Evolutionary conservation across 1,140 invertebrate species (phyloP).

Genomic region (Calephelis nemesis): DNA sequence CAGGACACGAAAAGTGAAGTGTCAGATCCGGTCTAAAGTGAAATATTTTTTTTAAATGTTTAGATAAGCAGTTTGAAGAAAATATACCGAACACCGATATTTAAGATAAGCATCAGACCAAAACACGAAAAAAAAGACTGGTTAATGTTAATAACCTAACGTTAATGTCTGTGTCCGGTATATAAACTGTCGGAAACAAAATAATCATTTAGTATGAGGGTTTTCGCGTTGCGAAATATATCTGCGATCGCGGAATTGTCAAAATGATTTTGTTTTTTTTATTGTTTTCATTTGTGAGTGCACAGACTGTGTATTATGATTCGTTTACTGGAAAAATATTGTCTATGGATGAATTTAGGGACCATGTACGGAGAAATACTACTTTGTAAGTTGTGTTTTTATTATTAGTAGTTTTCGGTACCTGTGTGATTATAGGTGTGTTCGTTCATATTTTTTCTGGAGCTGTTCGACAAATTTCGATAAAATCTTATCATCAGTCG

Average conservation of each 20-base stretch:
- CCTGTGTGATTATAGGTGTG: not conserved
- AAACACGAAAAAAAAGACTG: not conserved
- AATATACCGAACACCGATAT: not conserved
- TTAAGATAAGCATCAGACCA: not conserved
- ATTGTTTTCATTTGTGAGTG: constrained; percentile 3
- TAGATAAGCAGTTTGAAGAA: too few relatives aligned
- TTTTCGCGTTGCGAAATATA: not conserved
- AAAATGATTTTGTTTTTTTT: constrained; percentile 12
- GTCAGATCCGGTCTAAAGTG: too few relatives aligned
- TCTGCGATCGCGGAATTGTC: too few relatives aligned
- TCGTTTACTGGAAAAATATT: constrained; percentile 35
- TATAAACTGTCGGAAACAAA: not conserved
- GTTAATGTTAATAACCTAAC: not conserved
- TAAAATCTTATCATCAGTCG: too few relatives aligned
- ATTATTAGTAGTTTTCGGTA: constrained; percentile 1
- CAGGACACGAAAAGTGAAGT: too few relatives aligned
- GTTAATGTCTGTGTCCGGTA: not conserved
- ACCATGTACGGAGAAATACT: constrained; percentile 36
- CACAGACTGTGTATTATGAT: constrained; percentile 33
- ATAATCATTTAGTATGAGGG: not conserved
- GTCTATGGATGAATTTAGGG: constrained; percentile 30
- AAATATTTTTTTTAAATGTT: too few relatives aligned
- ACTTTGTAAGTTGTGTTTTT: constrained; percentile 39
- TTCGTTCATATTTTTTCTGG: not conserved
- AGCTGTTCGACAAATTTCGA: too few relatives aligned